Conservation (phyloP, 92 coral and sea anemone species). For the Parazoanthus swiftii region DNA sequence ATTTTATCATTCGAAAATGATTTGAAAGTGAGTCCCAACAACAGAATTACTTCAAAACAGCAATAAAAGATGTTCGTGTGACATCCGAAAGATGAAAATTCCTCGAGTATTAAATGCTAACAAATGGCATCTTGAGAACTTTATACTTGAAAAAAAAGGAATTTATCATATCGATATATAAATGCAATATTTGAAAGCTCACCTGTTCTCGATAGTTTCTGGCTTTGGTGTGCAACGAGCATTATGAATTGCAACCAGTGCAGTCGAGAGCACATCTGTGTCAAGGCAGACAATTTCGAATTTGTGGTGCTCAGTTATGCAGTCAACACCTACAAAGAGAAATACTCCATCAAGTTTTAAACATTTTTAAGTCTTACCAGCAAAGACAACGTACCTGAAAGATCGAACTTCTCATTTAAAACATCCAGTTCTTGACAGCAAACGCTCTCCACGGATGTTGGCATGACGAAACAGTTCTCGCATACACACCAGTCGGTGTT, state of each 20-base stretch:
- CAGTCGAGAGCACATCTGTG: constrained; percentile 16
- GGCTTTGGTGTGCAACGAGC: constrained; percentile 4
- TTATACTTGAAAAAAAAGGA: constrained; percentile 11
- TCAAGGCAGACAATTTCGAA: constrained; percentile 19
- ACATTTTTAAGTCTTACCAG: constrained; percentile 21
- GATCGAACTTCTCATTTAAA: constrained; percentile 20
- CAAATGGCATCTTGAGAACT: constrained; percentile 12
- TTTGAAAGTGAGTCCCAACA: constrained; percentile 7
- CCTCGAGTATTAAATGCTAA: constrained; percentile 17
- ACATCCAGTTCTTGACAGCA: constrained; percentile 30
- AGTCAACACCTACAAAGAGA: constrained; percentile 3
- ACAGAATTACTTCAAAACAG: constrained; percentile 13
- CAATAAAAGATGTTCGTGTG: constrained; percentile 26
- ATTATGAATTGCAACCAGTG: constrained; percentile 4
- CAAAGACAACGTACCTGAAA: constrained; percentile 31
- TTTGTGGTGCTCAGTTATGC: constrained; percentile 25
- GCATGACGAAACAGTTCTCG: constrained; percentile 15
- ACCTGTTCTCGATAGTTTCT: constrained; percentile 19
- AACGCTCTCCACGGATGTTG: constrained; percentile 10
- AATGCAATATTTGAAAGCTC: constrained; percentile 3
- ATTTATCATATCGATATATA: background rate
- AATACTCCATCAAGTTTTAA: background rate
- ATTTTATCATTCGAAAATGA: constrained; percentile 23
- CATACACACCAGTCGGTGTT: constrained; percentile 27
- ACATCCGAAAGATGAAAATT: constrained; percentile 16